Percentiles rank a stretch among this genome's conserved stretches.
Evolutionary conservation across 2,113 vertebrate genomes (phyloP).

Genomic region (human): GRCh38 chrX:137027501-137028000

Average conservation of each 20-base stretch:
- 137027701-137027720: slow-evolving; percentile 9
- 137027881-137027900: slow-evolving; percentile 52
- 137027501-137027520: slow-evolving; percentile 55
- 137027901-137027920: slow-evolving; percentile 1
- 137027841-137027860: slow-evolving; percentile 76
- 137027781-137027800: slow-evolving; percentile 67
- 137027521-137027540: slow-evolving; percentile 37
- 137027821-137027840: slow-evolving; percentile 64
- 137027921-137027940: slow-evolving; percentile 25
- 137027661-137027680: slow-evolving; percentile 14
- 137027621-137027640: slow-evolving; percentile 53
- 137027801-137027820: slow-evolving; percentile 74
- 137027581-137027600: slow-evolving; percentile 61
- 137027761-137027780: slow-evolving; percentile 54
- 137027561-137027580: slow-evolving; percentile 55
- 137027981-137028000: background rate
- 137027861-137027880: slow-evolving; percentile 64
- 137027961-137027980: background rate
- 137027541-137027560: slow-evolving; percentile 61
- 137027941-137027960: background rate
- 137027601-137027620: slow-evolving; percentile 3
- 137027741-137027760: slow-evolving; percentile 64
- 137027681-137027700: slow-evolving; percentile 15
- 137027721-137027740: slow-evolving; percentile 22
- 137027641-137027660: slow-evolving; percentile 55